Conservation (phyloP, 2,888 invertebrate genomes). For the Caradrina clavipalpis region DNA sequence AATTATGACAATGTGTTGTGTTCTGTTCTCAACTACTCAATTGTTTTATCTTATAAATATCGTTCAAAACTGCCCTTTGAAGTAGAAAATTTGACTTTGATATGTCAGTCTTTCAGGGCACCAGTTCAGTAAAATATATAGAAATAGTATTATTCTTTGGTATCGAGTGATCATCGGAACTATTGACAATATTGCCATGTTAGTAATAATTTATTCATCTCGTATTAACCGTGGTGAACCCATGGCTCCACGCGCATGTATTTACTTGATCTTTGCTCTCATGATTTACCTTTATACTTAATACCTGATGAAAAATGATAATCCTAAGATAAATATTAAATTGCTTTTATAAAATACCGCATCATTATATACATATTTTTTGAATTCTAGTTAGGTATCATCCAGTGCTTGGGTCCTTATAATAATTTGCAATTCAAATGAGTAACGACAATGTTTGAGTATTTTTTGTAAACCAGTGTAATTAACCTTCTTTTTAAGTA, state of each 20-base stretch:
- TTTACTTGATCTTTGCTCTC: background rate
- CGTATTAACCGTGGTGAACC: no score
- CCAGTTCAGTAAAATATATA: no score
- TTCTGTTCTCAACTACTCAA: no score
- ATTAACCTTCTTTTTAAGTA: background rate
- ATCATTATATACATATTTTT: background rate
- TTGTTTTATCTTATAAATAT: no score
- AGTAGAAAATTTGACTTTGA: no score
- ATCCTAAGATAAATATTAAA: constrained; percentile 6
- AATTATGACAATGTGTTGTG: no score
- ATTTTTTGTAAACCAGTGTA: background rate
- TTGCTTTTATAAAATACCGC: background rate
- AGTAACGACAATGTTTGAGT: background rate
- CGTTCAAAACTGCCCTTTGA: no score
- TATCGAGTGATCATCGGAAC: no score
- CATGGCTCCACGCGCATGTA: background rate
- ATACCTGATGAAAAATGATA: constrained; percentile 5
- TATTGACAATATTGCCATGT: no score
- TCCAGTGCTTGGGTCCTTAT: background rate
- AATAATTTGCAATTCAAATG: constrained; percentile 26
- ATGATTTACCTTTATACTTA: constrained; percentile 6
- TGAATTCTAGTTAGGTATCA: background rate
- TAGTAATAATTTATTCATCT: no score
- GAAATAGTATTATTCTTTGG: no score
- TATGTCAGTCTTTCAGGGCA: no score